Evolutionary conservation across 2,888 invertebrate species (phyloP).

Genomic region (Ceramica pisi): DNA sequence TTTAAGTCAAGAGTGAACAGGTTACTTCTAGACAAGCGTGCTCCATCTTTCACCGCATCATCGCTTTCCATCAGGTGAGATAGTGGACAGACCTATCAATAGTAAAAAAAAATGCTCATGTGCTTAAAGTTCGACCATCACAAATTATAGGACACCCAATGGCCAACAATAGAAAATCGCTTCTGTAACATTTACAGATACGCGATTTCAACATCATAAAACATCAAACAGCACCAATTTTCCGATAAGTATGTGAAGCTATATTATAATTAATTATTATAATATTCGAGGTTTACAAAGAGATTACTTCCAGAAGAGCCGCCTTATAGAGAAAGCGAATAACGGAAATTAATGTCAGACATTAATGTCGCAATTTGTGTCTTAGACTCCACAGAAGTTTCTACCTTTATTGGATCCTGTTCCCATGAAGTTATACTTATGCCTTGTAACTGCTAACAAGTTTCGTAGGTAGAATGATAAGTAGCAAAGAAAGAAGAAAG

Average conservation of each 20-base stretch:
- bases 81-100: too few relatives aligned
- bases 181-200: neutral
- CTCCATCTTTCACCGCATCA: too few relatives aligned
- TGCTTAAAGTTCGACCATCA: too few relatives aligned
- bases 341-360: conserved; percentile 30
- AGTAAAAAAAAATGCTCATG: too few relatives aligned
- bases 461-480: neutral
- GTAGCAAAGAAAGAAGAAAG: too few relatives aligned
- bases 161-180: too few relatives aligned
- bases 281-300: neutral
- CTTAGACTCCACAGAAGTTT: neutral
- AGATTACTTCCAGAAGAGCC: neutral
- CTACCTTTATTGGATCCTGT: conserved; percentile 25
- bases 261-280: too few relatives aligned
- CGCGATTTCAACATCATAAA: neutral
- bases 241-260: neutral
- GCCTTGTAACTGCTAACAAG: neutral
- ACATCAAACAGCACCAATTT: neutral
- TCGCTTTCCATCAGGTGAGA: too few relatives aligned
- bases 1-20: too few relatives aligned
- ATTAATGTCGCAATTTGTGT: conserved; percentile 37
- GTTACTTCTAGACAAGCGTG: too few relatives aligned
- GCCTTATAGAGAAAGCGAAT: neutral
- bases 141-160: too few relatives aligned
- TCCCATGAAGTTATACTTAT: conserved; percentile 23